These are phyloP conservation scores for Pholis gunnellus DNA, from an alignment of 2,113 vertebrate species.

Conservation along the genomic window DNA sequence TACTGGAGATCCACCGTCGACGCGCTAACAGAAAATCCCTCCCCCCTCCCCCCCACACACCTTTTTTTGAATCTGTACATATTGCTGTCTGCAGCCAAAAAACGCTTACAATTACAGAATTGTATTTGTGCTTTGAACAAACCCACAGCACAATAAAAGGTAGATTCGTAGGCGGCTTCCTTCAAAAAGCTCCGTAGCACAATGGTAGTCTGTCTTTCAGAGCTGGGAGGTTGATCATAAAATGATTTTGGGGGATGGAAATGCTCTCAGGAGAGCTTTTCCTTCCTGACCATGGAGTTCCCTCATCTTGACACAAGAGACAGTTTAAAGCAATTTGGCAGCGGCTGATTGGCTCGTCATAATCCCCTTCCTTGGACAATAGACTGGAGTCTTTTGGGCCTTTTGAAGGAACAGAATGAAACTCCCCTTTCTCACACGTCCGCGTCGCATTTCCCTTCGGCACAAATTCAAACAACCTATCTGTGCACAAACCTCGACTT, in stretches of 20 bases:
- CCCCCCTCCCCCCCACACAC: background rate
- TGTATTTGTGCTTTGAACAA: conserved; percentile 81
- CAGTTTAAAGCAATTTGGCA: conserved; percentile 59
- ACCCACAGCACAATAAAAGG: conserved; percentile 70
- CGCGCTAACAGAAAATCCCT: conserved; percentile 12
- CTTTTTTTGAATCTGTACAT: conserved; percentile 64
- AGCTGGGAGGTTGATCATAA: conserved; percentile 46
- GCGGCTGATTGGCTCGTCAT: conserved; percentile 52
- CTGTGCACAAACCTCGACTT: conserved; percentile 20
- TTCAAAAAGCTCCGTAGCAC: conserved; percentile 45
- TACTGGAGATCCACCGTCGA: conserved; percentile 15
- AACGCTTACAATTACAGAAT: conserved; percentile 69
- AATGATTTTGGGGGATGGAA: conserved; percentile 44
- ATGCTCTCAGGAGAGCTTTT: conserved; percentile 38
- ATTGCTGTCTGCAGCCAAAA: conserved; percentile 74
- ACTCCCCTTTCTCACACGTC: background rate
- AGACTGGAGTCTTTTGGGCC: conserved; percentile 29
- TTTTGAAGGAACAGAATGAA: conserved; percentile 27
- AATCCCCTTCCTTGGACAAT: conserved; percentile 48
- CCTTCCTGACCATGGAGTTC: conserved; percentile 25
- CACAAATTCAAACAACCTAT: conserved; percentile 19
- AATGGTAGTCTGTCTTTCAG: conserved; percentile 45
- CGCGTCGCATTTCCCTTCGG: background rate
- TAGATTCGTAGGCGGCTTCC: conserved; percentile 51
- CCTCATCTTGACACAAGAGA: conserved; percentile 40